Evolutionary conservation across 2,888 invertebrate genomes (phyloP), one percentile per base, ranked within the genome.

Genomic region (Archips xylosteana): DNA sequence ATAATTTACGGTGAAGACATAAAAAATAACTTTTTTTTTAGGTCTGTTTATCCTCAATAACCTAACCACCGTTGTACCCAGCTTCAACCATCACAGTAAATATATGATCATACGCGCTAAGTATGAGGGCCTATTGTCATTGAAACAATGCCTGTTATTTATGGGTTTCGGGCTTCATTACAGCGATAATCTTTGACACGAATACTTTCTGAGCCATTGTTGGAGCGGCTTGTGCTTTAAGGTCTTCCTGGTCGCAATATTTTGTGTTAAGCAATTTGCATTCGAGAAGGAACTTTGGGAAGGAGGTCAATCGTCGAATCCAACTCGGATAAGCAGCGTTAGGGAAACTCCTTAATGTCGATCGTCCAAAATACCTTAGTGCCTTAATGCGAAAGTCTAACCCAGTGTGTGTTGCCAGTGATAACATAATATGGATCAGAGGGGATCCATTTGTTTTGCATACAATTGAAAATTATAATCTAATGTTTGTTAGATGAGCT

Each of bases 61-160:
- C 54, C 23, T 54, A 15, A 23, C 2, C 39, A 39, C 5, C 51
- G 4, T 6, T 2, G 49, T 9, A 4, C n/a, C 36, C 51, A 8
- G n/a, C 34, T 65, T 49, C 13, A 15, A n/a, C 36, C 49, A 65
- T 36, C 57, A 32, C 32, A 66, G 13, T 47, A 49, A 47, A 64
- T 64, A 49, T 64, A 36, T 49, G 49, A 36, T 49, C 13, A 42
- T 67, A 42, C 54, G 13, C 63, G 72, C 72, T 68, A 36, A 63
- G 60, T 61, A 69, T 60, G 60, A 34, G 36, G 10, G 71, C 10
- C 72, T 65, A 74, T 74, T 74, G 74, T 74, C 74, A 74, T 45
- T 74, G 74, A 65, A 70, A 74, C 74, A 74, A 74, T 74, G 54
- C 69, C 5, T 45, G 59, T 74, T 74, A 74, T 74, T 74, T 74